Evolutionary conservation across 2,113 vertebrate genomes (phyloP).

Genomic region (Carassius carassius): DNA sequence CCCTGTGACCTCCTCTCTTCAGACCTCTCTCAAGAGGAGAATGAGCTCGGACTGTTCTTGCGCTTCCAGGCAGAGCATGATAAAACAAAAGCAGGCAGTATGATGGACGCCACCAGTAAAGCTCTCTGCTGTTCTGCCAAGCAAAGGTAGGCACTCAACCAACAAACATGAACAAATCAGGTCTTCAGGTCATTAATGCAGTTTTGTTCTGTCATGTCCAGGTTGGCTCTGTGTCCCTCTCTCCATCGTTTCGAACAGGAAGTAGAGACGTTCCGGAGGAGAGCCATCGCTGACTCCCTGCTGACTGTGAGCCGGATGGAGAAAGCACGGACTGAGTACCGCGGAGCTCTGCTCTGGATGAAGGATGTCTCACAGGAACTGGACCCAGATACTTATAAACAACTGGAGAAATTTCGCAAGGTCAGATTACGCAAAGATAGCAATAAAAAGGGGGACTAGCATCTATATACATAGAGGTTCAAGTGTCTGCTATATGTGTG

Average conservation of each 20-base stretch:
- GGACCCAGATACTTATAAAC: slow-evolving; percentile 85
- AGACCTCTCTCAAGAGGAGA: slow-evolving; percentile 83
- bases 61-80: slow-evolving; percentile 80
- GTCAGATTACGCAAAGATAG: slow-evolving; percentile 47
- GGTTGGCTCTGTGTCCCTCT: slow-evolving; percentile 77
- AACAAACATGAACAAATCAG: background rate
- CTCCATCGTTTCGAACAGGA: slow-evolving; percentile 83
- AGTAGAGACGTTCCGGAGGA: slow-evolving; percentile 80
- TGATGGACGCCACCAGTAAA: slow-evolving; percentile 84
- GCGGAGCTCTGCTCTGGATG: slow-evolving; percentile 82
- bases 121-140: slow-evolving; percentile 81
- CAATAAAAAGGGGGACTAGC: too few relatives aligned
- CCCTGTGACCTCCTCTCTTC: slow-evolving; percentile 10
- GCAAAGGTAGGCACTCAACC: slow-evolving; percentile 73
- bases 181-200: background rate
- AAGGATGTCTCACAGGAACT: slow-evolving; percentile 83
- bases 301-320: slow-evolving; percentile 84
- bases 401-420: slow-evolving; percentile 87
- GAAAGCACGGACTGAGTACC: slow-evolving; percentile 80
- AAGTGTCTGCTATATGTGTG: background rate
- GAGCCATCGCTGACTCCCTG: slow-evolving; percentile 79
- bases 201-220: slow-evolving; percentile 50
- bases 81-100: slow-evolving; percentile 78
- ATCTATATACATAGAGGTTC: background rate
- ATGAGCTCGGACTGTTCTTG: slow-evolving; percentile 82